Base-by-base conservation (phyloP, 1,140 invertebrate genomes). In the Vanessa tameamea region DNA sequence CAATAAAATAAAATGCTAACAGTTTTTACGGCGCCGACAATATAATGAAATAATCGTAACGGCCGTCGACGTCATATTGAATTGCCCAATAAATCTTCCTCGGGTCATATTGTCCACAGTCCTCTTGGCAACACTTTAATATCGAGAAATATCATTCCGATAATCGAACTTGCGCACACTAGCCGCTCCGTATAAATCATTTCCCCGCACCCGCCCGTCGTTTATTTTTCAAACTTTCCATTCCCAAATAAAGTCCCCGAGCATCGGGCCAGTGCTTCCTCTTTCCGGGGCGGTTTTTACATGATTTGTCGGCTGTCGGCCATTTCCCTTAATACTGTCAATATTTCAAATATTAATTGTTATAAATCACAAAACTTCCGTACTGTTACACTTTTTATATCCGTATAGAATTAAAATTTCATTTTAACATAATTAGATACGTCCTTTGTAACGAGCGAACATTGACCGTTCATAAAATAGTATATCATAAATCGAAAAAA, bases 31-130 rank as follows among this genome's bases (percentile, higher is more conserved):
- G 91, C 88, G 89, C 91, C 89, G 83, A 87, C 88, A 86, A 91
- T 90, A 92, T 92, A 92, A 92, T 92, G 88, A 92, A 92, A 91
- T 92, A 91, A 92, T 92, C 89, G 86, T 90, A 92, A 91, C 86
- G 79, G 88, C 84, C 87, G 86, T 86, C 82, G 82, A 87, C 82
- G 88, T 89, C 84, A 89, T 83, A 74, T 83, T 82, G 87, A 87
- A 92, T 90, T 87, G 84, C 82, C 81, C 81, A 78, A 92, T 92
- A 92, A 92, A 92, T 92, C 87, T 88, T 90, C 87, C 85, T 77
- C 82, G 88, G 88, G 87, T 91, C 91, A 92, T 91, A 91, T 91
- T 92, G 91, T 92, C 91, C 91, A 79, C 86, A 83, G 85, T 92
- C 82, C 88, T 89, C 85, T 88, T 87, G 83, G 87, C 89, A 90